Evolutionary conservation across 2,888 invertebrate species (phyloP).

Genomic region (Yponomeuta plumbellus): DNA sequence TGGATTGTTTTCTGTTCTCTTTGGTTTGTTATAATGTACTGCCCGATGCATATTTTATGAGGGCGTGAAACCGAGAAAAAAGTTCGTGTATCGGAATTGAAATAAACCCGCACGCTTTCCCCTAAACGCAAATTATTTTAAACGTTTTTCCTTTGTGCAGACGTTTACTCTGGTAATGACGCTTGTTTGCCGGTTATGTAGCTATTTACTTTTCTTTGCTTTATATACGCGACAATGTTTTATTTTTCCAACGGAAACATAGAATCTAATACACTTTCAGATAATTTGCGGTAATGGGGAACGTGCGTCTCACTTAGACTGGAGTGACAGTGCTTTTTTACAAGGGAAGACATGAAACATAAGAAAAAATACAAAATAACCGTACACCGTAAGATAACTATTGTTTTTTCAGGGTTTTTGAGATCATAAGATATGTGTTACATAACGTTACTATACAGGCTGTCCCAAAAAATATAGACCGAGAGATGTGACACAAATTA

Average conservation of each 20-base stretch:
- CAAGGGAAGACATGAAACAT: no score
- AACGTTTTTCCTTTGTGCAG: neutral
- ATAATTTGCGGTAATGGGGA: no score
- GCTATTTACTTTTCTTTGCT: neutral
- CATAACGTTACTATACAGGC: no score
- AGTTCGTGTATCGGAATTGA: neutral
- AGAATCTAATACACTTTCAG: neutral
- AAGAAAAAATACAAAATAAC: no score
- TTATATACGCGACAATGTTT: neutral
- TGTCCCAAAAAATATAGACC: no score
- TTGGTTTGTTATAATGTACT: constrained; percentile 24
- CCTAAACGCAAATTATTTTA: neutral
- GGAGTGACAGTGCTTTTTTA: no score
- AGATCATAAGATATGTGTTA: no score
- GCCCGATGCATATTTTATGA: constrained; percentile 33
- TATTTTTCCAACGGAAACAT: neutral
- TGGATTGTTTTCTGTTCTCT: neutral
- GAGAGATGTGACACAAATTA: no score
- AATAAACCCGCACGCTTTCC: neutral
- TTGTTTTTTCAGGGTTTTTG: no score
- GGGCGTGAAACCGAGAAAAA: neutral
- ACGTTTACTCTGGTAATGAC: neutral
- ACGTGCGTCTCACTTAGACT: no score
- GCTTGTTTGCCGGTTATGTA: neutral
- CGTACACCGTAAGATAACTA: no score